A percentile compares a stretch with the other conserved stretches of the same genome.
These are phyloP conservation scores for Dreissena rostriformis DNA, from an alignment of 1,140 invertebrate genomes.

Conservation along the genomic window DNA sequence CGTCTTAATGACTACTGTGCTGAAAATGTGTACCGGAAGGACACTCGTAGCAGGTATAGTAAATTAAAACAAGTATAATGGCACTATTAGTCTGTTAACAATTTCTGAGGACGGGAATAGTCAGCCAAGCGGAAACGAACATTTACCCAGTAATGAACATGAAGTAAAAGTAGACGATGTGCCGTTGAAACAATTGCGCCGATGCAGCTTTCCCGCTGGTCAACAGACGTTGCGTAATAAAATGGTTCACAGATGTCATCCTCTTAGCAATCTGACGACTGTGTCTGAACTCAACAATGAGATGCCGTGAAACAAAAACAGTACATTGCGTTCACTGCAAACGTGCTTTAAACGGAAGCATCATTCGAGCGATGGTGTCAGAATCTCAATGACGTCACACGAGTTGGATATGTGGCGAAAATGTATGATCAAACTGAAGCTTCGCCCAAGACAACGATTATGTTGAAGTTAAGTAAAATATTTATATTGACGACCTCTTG, in stretches of 20 bases:
- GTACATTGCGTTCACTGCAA: background rate
- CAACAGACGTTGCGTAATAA: too few relatives aligned
- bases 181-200: background rate
- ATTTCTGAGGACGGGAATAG: background rate
- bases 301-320: background rate
- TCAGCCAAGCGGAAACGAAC: background rate
- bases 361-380: background rate
- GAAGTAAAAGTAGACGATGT: background rate
- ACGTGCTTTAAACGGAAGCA: background rate
- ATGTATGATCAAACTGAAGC: background rate
- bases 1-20: conserved; percentile 7
- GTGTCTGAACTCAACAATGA: background rate
- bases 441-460: background rate
- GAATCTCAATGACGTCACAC: background rate
- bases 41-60: conserved; percentile 11
- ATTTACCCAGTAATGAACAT: background rate
- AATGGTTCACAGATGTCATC: too few relatives aligned
- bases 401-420: background rate
- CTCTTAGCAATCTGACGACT: too few relatives aligned
- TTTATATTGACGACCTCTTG: conserved; percentile 1
- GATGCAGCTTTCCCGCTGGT: background rate
- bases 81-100: background rate
- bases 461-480: background rate
- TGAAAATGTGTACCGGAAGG: conserved; percentile 32
- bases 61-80: background rate